A percentile compares a stretch with the other conserved stretches of the same genome.
These are phyloP conservation scores for Trachemys scripta DNA, from an alignment of 2,113 vertebrate genomes.

Conservation along the genomic window DNA sequence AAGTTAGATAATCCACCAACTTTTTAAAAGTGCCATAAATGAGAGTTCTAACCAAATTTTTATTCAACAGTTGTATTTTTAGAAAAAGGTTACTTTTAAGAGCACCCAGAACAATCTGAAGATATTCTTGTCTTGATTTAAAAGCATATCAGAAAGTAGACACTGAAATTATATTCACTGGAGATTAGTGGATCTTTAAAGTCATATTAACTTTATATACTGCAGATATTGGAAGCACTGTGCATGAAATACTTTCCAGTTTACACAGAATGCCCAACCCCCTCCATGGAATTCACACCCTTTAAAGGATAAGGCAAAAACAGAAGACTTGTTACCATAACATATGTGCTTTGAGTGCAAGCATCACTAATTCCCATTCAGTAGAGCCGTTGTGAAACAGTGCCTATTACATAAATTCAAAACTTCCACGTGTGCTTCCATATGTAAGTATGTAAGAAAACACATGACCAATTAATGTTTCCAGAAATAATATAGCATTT, in stretches of 20 bases:
- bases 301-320: not conserved
- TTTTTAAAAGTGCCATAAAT: not conserved
- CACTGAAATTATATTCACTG: not conserved
- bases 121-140: not conserved
- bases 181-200: not conserved
- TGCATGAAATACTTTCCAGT: not conserved
- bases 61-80: not conserved
- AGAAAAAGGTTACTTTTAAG: not conserved
- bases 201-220: not conserved
- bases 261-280: not conserved
- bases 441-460: not conserved
- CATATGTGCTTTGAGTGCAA: not conserved
- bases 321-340: not conserved
- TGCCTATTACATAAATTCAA: not conserved
- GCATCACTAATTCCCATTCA: not conserved
- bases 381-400: fast-evolving
- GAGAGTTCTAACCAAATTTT: not conserved
- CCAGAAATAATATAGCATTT: not conserved
- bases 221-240: too few relatives aligned
- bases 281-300: not conserved
- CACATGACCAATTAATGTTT: not conserved
- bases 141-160: not conserved
- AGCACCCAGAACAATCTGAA: not conserved
- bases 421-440: too few relatives aligned
- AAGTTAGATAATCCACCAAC: not conserved